Evolutionary conservation across 2,888 invertebrate genomes (phyloP).

Genomic region (Hypercompe scribonia): DNA sequence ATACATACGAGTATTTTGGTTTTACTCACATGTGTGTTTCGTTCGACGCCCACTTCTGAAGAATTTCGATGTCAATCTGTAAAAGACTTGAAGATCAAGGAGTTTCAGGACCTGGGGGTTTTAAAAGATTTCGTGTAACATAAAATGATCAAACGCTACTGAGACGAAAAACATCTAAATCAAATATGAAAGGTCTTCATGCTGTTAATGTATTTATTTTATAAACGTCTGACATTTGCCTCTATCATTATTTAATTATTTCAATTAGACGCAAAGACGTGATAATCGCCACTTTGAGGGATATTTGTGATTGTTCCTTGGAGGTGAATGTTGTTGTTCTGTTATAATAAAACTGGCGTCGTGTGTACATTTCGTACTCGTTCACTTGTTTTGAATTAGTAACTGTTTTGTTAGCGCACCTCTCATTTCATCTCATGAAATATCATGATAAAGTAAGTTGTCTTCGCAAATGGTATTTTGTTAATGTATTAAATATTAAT

Average conservation of each 20-base stretch:
- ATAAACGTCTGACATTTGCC: conserved; percentile 1
- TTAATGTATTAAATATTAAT: too few species aligned
- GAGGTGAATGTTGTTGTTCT: background rate
- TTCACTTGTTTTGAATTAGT: background rate
- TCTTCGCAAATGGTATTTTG: background rate
- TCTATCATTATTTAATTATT: conserved; percentile 22
- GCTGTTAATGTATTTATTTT: conserved; percentile 19
- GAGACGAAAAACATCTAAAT: background rate
- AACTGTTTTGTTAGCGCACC: background rate
- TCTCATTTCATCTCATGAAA: background rate
- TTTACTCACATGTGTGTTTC: background rate
- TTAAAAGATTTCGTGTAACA: background rate
- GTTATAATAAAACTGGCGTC: conserved; percentile 3
- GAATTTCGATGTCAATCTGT: background rate
- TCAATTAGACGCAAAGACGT: conserved; percentile 15
- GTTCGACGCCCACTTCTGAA: too few species aligned
- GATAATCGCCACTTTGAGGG: conserved; percentile 14
- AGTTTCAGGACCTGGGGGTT: too few species aligned
- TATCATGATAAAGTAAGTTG: background rate
- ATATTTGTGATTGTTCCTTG: background rate
- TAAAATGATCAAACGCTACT: background rate
- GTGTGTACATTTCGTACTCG: background rate
- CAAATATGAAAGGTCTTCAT: background rate
- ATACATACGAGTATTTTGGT: too few species aligned
- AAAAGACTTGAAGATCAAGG: background rate